A percentile compares a stretch with the other conserved stretches of the same genome.
Evolutionary conservation across 1,140 invertebrate genomes (phyloP).

Genomic region (Thaumetopoea pityocampa): DNA sequence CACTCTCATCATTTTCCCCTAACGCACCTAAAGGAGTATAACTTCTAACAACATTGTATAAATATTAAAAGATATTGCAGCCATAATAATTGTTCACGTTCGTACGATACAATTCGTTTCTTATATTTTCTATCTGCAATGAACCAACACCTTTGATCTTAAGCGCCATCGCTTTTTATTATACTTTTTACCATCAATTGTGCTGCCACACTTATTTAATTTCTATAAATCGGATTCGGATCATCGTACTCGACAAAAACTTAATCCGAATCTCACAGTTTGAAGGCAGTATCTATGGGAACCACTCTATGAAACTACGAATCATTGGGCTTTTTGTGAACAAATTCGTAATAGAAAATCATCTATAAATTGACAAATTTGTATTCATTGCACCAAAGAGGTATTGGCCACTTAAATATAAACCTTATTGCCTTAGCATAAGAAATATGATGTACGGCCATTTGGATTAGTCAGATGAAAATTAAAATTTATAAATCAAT

Average conservation of each 20-base stretch:
- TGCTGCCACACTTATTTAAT: slow-evolving; percentile 20
- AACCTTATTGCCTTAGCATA: not conserved
- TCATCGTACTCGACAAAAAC: slow-evolving; percentile 32
- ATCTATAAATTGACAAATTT: slow-evolving; percentile 11
- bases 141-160: slow-evolving; percentile 14
- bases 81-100: too few species aligned
- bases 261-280: slow-evolving; percentile 34
- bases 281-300: slow-evolving; percentile 45
- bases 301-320: slow-evolving; percentile 26
- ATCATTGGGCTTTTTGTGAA: slow-evolving; percentile 33
- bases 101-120: too few species aligned
- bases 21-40: too few species aligned
- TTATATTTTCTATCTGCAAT: too few species aligned
- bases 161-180: slow-evolving; percentile 18
- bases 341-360: slow-evolving; percentile 29
- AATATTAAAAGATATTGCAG: too few species aligned
- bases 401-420: not conserved
- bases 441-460: not conserved
- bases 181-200: slow-evolving; percentile 8
- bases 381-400: not conserved
- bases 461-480: not conserved
- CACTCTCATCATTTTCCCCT: too few species aligned
- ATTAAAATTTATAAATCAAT: not conserved
- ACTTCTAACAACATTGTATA: too few species aligned
- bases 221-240: slow-evolving; percentile 26